A percentile compares a stretch with the other conserved stretches of the same genome.
phyloP scores from a whole-genome alignment of 2,113 vertebrate species.

The Anguilla japonica region DNA sequence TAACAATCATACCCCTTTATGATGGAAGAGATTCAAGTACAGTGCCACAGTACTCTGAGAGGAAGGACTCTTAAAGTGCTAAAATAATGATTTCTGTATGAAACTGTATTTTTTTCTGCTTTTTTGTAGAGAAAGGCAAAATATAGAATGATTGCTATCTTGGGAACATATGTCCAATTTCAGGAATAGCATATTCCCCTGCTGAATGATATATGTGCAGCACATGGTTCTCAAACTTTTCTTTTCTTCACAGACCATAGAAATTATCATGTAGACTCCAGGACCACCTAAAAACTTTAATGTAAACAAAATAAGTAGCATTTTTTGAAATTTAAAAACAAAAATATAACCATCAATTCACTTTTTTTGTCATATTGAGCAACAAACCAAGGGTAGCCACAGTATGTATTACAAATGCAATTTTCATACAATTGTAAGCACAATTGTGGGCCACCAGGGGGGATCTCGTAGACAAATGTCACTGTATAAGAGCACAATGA shows the following conservation, averaged over 20 bases:
- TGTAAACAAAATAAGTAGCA: not conserved
- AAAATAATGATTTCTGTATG: not conserved
- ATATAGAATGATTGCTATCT: not conserved
- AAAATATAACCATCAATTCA: not conserved
- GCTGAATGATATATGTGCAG: no score
- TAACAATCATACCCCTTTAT: conserved; percentile 61
- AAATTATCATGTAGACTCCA: not conserved
- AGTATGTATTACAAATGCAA: not conserved
- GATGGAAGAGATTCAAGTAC: conserved; percentile 61
- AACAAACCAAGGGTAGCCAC: not conserved
- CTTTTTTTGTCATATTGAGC: not conserved
- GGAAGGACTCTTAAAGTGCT: not conserved
- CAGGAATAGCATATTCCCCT: no score
- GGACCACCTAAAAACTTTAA: not conserved
- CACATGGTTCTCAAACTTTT: no score
- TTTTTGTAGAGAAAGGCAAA: not conserved
- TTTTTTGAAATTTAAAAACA: not conserved
- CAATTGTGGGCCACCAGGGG: not conserved
- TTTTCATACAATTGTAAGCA: not conserved
- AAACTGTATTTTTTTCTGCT: no score
- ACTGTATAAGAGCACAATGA: no score
- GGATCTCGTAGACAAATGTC: not conserved
- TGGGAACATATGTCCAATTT: not conserved
- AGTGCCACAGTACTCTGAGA: conserved; percentile 35
- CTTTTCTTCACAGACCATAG: no score